These are phyloP conservation scores for Setipinna tenuifilis DNA, from an alignment of 2,797 vertebrate species.

Conservation along the genomic window DNA sequence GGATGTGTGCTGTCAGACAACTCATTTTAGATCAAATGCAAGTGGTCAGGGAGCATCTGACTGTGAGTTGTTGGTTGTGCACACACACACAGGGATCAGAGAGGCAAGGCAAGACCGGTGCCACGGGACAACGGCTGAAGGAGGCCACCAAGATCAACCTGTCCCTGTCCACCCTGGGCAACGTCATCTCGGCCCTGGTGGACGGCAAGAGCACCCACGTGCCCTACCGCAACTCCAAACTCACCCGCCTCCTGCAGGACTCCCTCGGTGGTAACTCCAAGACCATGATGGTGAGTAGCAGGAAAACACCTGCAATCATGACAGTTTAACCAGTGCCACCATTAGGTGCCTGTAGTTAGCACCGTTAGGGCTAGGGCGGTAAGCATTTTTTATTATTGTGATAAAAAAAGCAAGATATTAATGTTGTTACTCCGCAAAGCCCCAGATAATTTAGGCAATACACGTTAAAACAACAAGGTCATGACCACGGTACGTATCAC, in stretches of 20 bases:
- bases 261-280: constrained; percentile 98
- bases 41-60: too few species aligned
- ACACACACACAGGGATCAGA: constrained; percentile 84
- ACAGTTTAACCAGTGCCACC: not conserved
- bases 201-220: constrained; percentile 98
- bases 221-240: constrained; percentile 97
- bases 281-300: constrained; percentile 92
- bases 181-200: constrained; percentile 96
- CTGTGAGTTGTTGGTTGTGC: too few species aligned
- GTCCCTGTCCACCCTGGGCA: constrained; percentile 96
- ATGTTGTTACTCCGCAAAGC: too few species aligned
- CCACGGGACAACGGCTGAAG: constrained; percentile 95
- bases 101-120: constrained; percentile 96
- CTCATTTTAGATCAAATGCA: too few species aligned
- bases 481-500: too few species aligned
- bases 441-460: too few species aligned
- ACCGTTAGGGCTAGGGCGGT: not conserved
- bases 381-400: too few species aligned
- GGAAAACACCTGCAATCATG: too few species aligned
- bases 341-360: not conserved
- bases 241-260: constrained; percentile 95
- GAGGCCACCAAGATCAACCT: constrained; percentile 99
- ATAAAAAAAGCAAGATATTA: too few species aligned
- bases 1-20: too few species aligned
- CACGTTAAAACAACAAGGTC: too few species aligned